These are phyloP conservation scores for Pseudoips prasinana DNA, from an alignment of 2,888 invertebrate species.

Conservation along the genomic window DNA sequence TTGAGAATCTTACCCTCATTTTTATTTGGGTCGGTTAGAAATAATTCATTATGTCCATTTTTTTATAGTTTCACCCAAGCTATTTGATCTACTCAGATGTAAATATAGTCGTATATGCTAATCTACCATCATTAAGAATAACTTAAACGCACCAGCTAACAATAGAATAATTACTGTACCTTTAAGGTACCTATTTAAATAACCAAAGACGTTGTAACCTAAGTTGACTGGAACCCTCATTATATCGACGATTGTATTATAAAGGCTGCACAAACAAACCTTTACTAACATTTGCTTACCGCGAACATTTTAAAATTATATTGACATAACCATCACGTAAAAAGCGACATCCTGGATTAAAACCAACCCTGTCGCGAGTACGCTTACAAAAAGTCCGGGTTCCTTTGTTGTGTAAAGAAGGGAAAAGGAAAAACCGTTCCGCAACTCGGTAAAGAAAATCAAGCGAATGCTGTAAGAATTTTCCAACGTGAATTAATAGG, in stretches of 20 bases:
- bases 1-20: too few relatives aligned
- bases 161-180: too few relatives aligned
- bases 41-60: too few relatives aligned
- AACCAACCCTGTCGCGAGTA: slow-evolving; percentile 35
- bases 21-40: too few relatives aligned
- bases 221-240: slow-evolving; percentile 20
- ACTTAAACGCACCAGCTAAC: too few relatives aligned
- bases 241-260: slow-evolving; percentile 20
- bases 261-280: slow-evolving; percentile 17
- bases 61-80: too few relatives aligned
- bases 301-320: slow-evolving; percentile 36
- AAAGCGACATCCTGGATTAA: slow-evolving; percentile 47
- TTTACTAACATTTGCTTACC: slow-evolving; percentile 7
- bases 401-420: slow-evolving; percentile 56
- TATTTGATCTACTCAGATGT: too few relatives aligned
- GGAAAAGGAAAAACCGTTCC: slow-evolving; percentile 42
- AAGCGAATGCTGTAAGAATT: slow-evolving; percentile 48
- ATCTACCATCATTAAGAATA: too few relatives aligned
- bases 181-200: too few relatives aligned
- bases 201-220: too few relatives aligned
- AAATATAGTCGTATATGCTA: too few relatives aligned
- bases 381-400: slow-evolving; percentile 42
- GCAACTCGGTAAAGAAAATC: slow-evolving; percentile 50
- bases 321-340: slow-evolving; percentile 55
- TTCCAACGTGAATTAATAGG: slow-evolving; percentile 42